Percentiles rank a stretch among this genome's conserved stretches.
phyloP scores from a whole-genome alignment of 2,888 invertebrate species.

The Drosophila demipolita region DNA sequence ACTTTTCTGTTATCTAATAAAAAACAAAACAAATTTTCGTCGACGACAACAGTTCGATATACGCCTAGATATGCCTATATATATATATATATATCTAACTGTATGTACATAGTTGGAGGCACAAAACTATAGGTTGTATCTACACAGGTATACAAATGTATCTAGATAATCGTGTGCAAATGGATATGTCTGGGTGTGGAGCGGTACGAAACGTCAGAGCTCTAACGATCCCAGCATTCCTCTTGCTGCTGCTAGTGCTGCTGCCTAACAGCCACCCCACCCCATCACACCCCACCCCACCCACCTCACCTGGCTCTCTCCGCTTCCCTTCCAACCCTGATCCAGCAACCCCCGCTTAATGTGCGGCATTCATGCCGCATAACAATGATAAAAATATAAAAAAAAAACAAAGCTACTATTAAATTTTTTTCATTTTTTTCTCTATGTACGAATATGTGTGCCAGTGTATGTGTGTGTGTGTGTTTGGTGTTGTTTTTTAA shows the following conservation, averaged over 20 bases:
- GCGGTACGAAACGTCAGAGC: constrained; percentile 20
- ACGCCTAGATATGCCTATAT: neutral
- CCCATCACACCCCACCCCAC: neutral
- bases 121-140: constrained; percentile 14
- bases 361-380: constrained; percentile 66
- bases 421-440: constrained; percentile 12
- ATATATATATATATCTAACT: constrained; percentile 1
- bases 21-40: neutral
- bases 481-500: constrained; percentile 58
- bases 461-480: constrained; percentile 21
- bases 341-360: constrained; percentile 48
- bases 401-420: constrained; percentile 16
- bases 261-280: neutral
- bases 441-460: constrained; percentile 1
- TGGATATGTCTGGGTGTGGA: constrained; percentile 28
- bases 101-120: constrained; percentile 7
- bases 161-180: constrained; percentile 10
- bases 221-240: constrained; percentile 6
- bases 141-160: constrained; percentile 16
- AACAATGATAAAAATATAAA: constrained; percentile 50
- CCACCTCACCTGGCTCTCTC: neutral
- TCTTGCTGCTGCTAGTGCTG: neutral
- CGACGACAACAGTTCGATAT: neutral
- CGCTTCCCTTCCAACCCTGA: constrained; percentile 1
- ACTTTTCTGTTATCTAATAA: neutral